These are phyloP conservation scores for Diarsia dahlii DNA, from an alignment of 2,888 invertebrate species.

Conservation along the genomic window DNA sequence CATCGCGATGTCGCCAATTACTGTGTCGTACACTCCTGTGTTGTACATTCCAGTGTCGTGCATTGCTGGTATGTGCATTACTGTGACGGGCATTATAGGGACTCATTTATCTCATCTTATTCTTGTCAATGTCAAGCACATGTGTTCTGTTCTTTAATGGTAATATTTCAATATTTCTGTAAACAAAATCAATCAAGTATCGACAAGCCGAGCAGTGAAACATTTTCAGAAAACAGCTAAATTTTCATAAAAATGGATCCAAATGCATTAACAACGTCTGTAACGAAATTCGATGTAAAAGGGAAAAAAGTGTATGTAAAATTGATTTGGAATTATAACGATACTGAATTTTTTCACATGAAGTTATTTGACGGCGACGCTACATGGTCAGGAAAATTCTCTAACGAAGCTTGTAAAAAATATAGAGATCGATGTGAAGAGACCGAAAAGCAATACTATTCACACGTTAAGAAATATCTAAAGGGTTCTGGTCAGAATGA, in stretches of 20 bases:
- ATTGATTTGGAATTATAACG: conserved; percentile 76
- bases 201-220: not conserved
- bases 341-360: conserved; percentile 76
- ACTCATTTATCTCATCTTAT: not conserved
- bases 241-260: conserved; percentile 35
- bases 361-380: conserved; percentile 74
- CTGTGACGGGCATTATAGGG: too few relatives aligned
- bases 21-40: too few relatives aligned
- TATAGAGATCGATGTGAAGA: conserved; percentile 72
- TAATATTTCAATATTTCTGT: not conserved
- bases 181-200: conserved; percentile 8
- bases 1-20: too few relatives aligned
- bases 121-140: not conserved
- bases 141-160: not conserved
- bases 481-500: conserved; percentile 50
- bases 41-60: too few relatives aligned
- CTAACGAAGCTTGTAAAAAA: conserved; percentile 72
- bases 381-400: conserved; percentile 80
- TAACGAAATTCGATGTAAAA: conserved; percentile 74
- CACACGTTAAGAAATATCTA: conserved; percentile 71
- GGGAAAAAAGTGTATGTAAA: conserved; percentile 72
- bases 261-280: conserved; percentile 34
- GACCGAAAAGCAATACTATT: conserved; percentile 72
- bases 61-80: too few relatives aligned
- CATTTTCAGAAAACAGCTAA: not conserved